Evolutionary conservation across 2,888 invertebrate species (phyloP), one percentile per base, ranked within the genome.

Genomic region (Lithosia quadra): DNA sequence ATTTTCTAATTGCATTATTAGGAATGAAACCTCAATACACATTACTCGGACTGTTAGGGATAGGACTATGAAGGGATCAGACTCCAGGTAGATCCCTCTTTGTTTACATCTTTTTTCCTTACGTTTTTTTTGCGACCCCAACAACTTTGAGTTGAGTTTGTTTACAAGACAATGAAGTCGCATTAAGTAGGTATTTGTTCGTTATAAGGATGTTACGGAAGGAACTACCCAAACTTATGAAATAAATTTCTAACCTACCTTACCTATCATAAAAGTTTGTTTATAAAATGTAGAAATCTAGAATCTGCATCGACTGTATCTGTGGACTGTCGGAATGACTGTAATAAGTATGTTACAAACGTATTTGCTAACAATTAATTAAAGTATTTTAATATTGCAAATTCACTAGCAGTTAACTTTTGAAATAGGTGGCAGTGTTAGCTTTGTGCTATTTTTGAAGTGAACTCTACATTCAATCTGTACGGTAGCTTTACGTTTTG

Each of bases 11-110:
- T n/a, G 15, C 24, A 63, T 36, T 34, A 21, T 57, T 66, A 62
- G 61, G 7, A 22, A 57, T 61, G 58, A 59, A 13, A 53, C 68
- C 60, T 64, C 63, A 22, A 64, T 73, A 33, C 57, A 62, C 36
- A 60, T 33, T 53, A 56, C 55, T 10, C 36, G 56, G 15, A 64
- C 66, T 39, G 57, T 71, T n/a, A n/a, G n/a, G n/a, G n/a, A n/a
- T n/a, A n/a, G n/a, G n/a, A n/a, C n/a, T 43, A 68, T 68, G 64
- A 59, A 69, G 67, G 68, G 73, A 62, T 73, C 68, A 63, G 34
- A 68, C 63, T 60, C 66, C 87, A 85, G 87, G 86, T 86, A 85
- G 78, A 70, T 63, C 66, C 69, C 55, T 75, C 80, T 77, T 83
- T 83, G 78, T 84, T 83, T 79, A 69, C 76, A 66, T 62, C n/a